Evolutionary conservation across 2,113 vertebrate genomes (phyloP), one percentile per base, ranked within the genome.

Genomic region (Cygnus atratus): DNA sequence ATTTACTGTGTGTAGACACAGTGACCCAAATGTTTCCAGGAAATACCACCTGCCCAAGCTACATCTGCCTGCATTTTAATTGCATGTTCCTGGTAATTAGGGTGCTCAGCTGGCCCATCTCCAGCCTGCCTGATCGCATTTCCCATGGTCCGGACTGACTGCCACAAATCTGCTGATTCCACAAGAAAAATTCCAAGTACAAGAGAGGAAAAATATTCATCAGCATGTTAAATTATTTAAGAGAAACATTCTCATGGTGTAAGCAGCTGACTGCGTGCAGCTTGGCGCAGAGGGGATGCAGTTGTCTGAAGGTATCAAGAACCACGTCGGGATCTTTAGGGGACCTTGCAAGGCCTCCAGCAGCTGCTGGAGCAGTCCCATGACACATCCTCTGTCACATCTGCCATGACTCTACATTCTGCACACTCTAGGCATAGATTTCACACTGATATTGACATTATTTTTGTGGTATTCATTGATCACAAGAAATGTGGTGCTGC

Each of bases 11-110:
- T 21, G 62, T 31, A 43, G 50, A 58, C n/a, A 25, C 24, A 74
- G 76, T 31, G 48, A 83, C 57, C 50, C 18, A 37, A 88, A 59
- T 3, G 17, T 0, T 0, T 26, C 75, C 63, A 86, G 90, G 79
- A 96, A 94, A 84, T 35, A 88, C 83, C 92, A 93, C 92, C 94
- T 94, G 95, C 86, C 86, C 88, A 74, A 94, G 79, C 33, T 94
- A 94, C 94, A 97, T 92, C 95, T 95, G 94, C 79, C 93, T 84
- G 44, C 68, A 37, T 67, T 90, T 92, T 96, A 90, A 90, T 95
- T 93, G 84, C 83, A 74, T 3, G 24, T 41, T 90, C 33, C 72
- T 73, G 67, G 35, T 92, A 90, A 88, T 96, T 80, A 80, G 72
- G 72, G 67, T 61, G 37, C 72, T 80, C 82, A 31, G 4, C 50